Base-by-base conservation (phyloP, 2,113 vertebrate genomes). In the Zosterops hypoxanthus region DNA sequence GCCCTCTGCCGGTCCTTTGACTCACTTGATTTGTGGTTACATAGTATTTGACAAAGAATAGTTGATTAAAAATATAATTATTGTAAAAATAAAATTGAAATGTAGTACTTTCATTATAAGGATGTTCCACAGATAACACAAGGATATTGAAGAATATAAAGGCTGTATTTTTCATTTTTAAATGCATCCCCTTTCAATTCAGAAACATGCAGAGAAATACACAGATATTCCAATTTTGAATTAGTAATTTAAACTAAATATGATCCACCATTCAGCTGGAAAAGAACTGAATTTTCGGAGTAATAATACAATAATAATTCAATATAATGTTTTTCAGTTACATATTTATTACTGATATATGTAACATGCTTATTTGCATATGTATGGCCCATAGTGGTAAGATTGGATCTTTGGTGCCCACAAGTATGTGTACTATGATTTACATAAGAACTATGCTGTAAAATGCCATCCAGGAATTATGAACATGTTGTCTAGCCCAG, bases 1-100 rank as follows among this genome's bases (percentile, higher is more conserved):
- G 98, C 98, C 98, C 97, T 96, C 98, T 98, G 53, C 91, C 6
- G 98, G 96, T 73, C 3, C 12, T 8, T 25, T 1, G 11, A 9
- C 25, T 86, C 29, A 8, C 57, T 53, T 44, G 57, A 15, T 61
- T 80, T 88, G n/a, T 76, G 82, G 41, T 53, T 92, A 16, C 13
- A 6, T 28, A 14, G 9, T 66, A 14, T 11, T 82, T 71, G 28
- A 14, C 16, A 71, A 88, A 49, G 36, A 78, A 52, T 12, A 49
- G 26, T 21, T 53, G 9, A 44, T 91, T 65, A 34, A 44, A 79
- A 64, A 33, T 50, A 12, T 36, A 65, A 72, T 44, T 91, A 50
- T 36, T 80, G 55, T 61, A 72, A 88, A 89, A 79, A 76, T 56
- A 31, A 61, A 87, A 50, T 34, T 70, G n/a, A 77, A 88, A 68